These are phyloP conservation scores for Whitmania pigra DNA, from an alignment of 1,140 invertebrate species.

Conservation along the genomic window DNA sequence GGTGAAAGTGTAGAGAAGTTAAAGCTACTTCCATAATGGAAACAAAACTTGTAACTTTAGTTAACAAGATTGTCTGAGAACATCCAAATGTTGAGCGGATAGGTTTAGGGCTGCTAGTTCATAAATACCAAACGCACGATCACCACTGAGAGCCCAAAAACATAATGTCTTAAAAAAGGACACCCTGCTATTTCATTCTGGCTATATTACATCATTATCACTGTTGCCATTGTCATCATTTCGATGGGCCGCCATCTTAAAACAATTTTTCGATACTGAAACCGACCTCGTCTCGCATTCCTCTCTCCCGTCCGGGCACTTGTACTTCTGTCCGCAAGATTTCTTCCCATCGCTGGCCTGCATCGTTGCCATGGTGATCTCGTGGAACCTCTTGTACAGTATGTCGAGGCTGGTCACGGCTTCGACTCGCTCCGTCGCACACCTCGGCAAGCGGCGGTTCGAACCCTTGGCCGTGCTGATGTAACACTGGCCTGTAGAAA, in stretches of 20 bases:
- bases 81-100: too few relatives aligned
- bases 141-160: too few relatives aligned
- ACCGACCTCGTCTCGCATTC: constrained; percentile 40
- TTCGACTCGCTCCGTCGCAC: constrained; percentile 44
- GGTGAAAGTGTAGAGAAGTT: too few relatives aligned
- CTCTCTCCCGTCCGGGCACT: constrained; percentile 38
- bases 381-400: constrained; percentile 43
- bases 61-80: too few relatives aligned
- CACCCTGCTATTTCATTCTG: too few relatives aligned
- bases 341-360: constrained; percentile 39
- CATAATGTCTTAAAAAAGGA: neutral
- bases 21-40: too few relatives aligned
- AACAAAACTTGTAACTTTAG: too few relatives aligned
- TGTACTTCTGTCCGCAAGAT: constrained; percentile 39
- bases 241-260: too few relatives aligned
- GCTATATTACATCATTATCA: too few relatives aligned
- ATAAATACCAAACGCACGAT: too few relatives aligned
- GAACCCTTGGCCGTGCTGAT: constrained; percentile 36
- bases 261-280: neutral
- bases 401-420: constrained; percentile 44
- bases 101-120: too few relatives aligned
- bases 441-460: constrained; percentile 35
- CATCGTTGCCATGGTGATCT: constrained; percentile 42
- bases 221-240: too few relatives aligned
- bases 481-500: constrained; percentile 39